Evolutionary conservation across 2,888 invertebrate genomes (phyloP), one percentile per base, ranked within the genome.

Genomic region (Muschampia plurimacula): DNA sequence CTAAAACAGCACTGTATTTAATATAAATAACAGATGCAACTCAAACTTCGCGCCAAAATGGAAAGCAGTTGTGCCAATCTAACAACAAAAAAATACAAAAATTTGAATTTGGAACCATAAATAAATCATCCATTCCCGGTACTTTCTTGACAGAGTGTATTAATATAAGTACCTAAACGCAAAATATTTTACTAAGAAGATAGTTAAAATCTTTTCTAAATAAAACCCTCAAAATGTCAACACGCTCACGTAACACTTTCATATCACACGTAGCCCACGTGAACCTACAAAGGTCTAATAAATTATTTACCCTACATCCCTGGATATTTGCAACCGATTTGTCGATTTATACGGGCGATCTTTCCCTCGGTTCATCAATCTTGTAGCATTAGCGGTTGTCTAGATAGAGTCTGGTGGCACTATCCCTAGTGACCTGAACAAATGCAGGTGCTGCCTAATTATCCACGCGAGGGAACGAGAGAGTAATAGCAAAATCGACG

Each of bases 381-480:
- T 89, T 85, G 77, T 32, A 77, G 91, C 86, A 90, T 93, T 93
- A 92, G 84, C 88, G 86, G 79, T 82, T 82, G 88, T 87, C 91
- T 87, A 90, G 92, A 92, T 93, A 90, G 83, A 86, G 87, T 89
- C 87, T 82, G 79, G 79, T 80, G 76, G 77, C 80, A 85, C 86
- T 90, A 89, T 86, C 88, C 87, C 84, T 80, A 79, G 84, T 87
- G 88, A 89, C 89, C 89, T 87, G 86, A 88, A 89, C 88, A 90
- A 91, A 92, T 93, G 91, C 92, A 92, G 90, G 92, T 91, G 87
- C 83, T 82, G 82, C 84, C 89, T 93, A 92, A 93, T 93, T 93
- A 91, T 87, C 83, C 75, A 78, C 77, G 74, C 63, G 86, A 70
- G 77, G 28, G 83, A 90, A 75, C 64, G 84, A 80, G 87, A 87